Base-by-base conservation (phyloP, 2,888 invertebrate species). In the Phytoseiulus persimilis region DNA sequence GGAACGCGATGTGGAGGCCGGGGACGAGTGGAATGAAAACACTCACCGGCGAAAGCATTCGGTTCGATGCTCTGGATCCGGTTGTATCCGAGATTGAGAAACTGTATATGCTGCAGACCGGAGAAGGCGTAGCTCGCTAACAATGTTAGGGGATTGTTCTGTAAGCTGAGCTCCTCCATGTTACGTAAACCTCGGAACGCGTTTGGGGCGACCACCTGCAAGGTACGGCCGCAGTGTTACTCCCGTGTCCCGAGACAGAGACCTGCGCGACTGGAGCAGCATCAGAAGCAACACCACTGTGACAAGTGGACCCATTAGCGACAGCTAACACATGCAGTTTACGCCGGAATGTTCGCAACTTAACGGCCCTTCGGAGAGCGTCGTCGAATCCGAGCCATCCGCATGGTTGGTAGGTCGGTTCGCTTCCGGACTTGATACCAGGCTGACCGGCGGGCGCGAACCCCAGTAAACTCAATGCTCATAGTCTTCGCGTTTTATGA, bases 131-230 rank as follows among this genome's bases (percentile, higher is more conserved):
- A 83, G 33, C 83, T 83, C 28, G 89, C 83, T 18, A 89, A 33
- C 6, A 89, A 31, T 11, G 89, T 89, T 5, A 89, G 33, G 28
- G 89, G 89, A 31, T 89, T 89, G 32, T 83, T 83, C 45, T 90
- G 90, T 32, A 90, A 84, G 65, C 90, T 90, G 31, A 90, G 84
- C 9, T 84, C 90, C 89, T 90, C 90, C 87, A 90, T 84, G n/a
- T 90, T 33, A 65, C 84, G 39, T 45, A 90, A 83, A 32, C 90
- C 90, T 83, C 83, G 31, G 87, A 90, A 90, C 39, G 90, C 84
- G 32, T 90, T 65, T 11, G 90, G 90, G 23, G 83, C 84, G 65
- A 90, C 84, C 23, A 84, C 90, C 87, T 87, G 87, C 31, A 87
- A 87, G 39, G 33, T 31, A 32, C 45, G 31, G 32, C 32, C 32